These are phyloP conservation scores for Cyprinodon variegatus DNA, from an alignment of 2,113 vertebrate species.

Conservation along the genomic window DNA sequence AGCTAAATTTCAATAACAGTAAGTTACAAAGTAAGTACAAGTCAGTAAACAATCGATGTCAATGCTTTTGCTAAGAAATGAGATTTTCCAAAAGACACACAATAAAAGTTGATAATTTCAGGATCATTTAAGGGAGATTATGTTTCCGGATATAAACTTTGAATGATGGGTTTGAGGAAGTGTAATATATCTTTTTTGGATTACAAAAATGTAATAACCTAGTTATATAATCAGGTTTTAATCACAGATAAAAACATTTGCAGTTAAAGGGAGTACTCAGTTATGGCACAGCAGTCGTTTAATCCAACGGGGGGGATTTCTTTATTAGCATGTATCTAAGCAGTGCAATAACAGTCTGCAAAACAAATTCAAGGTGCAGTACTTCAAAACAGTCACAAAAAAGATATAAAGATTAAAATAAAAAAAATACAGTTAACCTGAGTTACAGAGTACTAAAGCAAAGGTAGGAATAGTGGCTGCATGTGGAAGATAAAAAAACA, in stretches of 20 bases:
- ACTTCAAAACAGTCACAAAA: conserved; percentile 39
- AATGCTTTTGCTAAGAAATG: no score
- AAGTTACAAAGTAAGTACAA: no score
- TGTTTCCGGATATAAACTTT: background rate
- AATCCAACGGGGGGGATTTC: conserved; percentile 2
- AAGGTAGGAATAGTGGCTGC: conserved; percentile 18
- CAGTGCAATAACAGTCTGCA: conserved; percentile 59
- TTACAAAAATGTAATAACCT: background rate
- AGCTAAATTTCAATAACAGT: no score
- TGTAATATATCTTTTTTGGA: no score
- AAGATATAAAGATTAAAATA: conserved; percentile 30
- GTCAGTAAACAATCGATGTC: no score
- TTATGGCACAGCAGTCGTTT: background rate
- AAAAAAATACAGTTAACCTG: conserved; percentile 66
- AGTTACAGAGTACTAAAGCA: conserved; percentile 48
- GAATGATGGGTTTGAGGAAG: background rate
- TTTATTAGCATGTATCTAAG: conserved; percentile 57
- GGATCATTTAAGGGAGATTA: background rate
- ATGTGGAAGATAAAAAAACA: conserved; percentile 32
- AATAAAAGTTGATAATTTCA: no score
- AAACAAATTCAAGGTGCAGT: conserved; percentile 58
- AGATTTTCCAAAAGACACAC: no score
- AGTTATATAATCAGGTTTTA: background rate
- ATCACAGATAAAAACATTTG: background rate
- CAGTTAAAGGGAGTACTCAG: background rate